Percentiles rank a stretch among this genome's conserved stretches.
These are phyloP conservation scores for Eurytoma adleriae DNA, from an alignment of 2,888 invertebrate species.

Conservation along the genomic window DNA sequence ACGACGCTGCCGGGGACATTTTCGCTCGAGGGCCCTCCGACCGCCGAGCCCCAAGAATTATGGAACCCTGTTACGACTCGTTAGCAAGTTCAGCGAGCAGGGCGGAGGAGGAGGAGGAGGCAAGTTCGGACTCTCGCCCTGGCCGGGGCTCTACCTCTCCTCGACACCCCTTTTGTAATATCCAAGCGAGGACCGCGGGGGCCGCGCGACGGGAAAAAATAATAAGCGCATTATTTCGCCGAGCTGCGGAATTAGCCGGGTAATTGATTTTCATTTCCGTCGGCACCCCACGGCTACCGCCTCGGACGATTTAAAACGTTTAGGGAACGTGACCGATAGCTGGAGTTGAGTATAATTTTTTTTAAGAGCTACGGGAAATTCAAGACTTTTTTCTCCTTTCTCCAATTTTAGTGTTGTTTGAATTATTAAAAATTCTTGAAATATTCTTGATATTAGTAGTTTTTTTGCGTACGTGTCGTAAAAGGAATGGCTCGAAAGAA, in stretches of 20 bases:
- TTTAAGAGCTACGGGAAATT: no score
- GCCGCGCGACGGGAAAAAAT: background rate
- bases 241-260: conserved; percentile 5
- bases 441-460: no score
- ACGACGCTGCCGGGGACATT: conserved; percentile 18
- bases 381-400: no score
- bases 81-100: conserved; percentile 1
- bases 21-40: conserved; percentile 17
- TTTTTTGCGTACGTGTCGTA: no score
- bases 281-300: background rate
- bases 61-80: conserved; percentile 16
- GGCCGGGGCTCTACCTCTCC: background rate
- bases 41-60: conserved; percentile 14
- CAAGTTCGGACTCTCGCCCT: background rate
- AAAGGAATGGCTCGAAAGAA: no score
- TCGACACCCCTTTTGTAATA: background rate
- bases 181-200: background rate
- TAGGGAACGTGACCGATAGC: no score
- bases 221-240: conserved; percentile 12
- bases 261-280: conserved; percentile 20
- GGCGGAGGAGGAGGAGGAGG: no score
- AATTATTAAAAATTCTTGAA: no score
- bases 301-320: no score
- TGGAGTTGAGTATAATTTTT: no score
- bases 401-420: no score